Conservation (phyloP, 2,888 invertebrate genomes). For the Bombylius major region DNA sequence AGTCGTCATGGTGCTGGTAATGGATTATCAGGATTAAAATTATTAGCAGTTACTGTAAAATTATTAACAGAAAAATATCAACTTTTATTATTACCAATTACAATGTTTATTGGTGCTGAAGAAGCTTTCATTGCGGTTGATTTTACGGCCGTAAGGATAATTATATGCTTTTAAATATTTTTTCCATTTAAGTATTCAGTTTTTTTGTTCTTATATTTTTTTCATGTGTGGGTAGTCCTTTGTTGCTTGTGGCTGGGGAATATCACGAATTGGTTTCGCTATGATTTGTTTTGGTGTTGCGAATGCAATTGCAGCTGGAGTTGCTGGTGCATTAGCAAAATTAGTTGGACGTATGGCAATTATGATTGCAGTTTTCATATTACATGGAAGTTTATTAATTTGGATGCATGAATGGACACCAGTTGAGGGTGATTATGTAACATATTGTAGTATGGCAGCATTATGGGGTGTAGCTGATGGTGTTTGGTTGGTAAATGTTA, state of each 20-base stretch:
- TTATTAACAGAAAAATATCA: slow-evolving; percentile 68
- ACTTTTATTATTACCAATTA: slow-evolving; percentile 74
- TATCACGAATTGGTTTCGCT: slow-evolving; percentile 82
- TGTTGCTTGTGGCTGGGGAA: slow-evolving; percentile 77
- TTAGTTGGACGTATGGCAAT: slow-evolving; percentile 67
- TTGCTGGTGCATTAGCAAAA: slow-evolving; percentile 67
- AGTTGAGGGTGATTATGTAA: slow-evolving; percentile 47
- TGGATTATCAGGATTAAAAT: slow-evolving; percentile 50
- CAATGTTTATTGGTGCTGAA: slow-evolving; percentile 86
- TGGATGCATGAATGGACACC: slow-evolving; percentile 62
- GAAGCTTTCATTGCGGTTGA: slow-evolving; percentile 85
- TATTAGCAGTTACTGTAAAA: slow-evolving; percentile 63
- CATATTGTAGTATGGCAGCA: slow-evolving; percentile 68
- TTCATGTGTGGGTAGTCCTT: slow-evolving; percentile 50
- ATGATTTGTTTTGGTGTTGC: slow-evolving; percentile 87
- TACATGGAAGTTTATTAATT: slow-evolving; percentile 58
- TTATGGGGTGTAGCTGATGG: slow-evolving; percentile 85
- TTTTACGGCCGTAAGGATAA: slow-evolving; percentile 54
- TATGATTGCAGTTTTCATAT: slow-evolving; percentile 56
- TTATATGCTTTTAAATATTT: background rate
- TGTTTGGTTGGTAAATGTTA: slow-evolving; percentile 83
- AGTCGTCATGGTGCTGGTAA: slow-evolving; percentile 38
- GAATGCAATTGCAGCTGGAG: slow-evolving; percentile 74
- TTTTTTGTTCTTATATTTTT: slow-evolving; percentile 2
- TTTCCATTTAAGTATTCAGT: background rate